Percentiles rank a stretch among this genome's conserved stretches.
These are phyloP conservation scores for Xestia xanthographa DNA, from an alignment of 2,888 invertebrate species.

Conservation along the genomic window DNA sequence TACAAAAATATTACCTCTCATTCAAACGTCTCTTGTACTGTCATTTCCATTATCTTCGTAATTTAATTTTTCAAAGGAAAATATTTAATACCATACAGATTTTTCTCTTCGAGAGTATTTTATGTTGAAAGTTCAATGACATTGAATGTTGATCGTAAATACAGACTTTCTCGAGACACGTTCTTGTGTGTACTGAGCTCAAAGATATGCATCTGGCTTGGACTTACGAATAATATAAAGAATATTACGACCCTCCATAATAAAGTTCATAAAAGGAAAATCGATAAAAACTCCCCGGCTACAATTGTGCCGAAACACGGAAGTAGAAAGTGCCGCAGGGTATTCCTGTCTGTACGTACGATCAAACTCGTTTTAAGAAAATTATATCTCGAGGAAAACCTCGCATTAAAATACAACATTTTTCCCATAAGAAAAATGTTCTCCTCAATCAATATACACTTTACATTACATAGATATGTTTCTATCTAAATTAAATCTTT, in stretches of 20 bases:
- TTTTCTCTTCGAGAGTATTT: slow-evolving; percentile 33
- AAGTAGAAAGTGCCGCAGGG: slow-evolving; percentile 5
- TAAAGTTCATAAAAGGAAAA: not conserved
- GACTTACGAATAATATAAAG: slow-evolving; percentile 9
- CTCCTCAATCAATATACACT: slow-evolving; percentile 19
- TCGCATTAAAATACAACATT: slow-evolving; percentile 11
- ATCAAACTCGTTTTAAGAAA: not conserved
- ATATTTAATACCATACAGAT: slow-evolving; percentile 34
- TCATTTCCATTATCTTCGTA: slow-evolving; percentile 65
- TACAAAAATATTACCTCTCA: slow-evolving; percentile 87
- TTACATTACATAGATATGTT: slow-evolving; percentile 46
- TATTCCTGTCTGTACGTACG: not conserved
- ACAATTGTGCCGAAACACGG: slow-evolving; percentile 12
- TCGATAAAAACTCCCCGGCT: not conserved
- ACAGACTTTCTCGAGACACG: slow-evolving; percentile 6
- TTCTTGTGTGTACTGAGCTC: slow-evolving; percentile 20
- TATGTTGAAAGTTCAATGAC: slow-evolving; percentile 31
- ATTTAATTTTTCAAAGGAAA: slow-evolving; percentile 30
- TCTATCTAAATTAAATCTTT: slow-evolving; percentile 42
- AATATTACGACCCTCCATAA: not conserved
- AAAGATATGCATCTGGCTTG: slow-evolving; percentile 33
- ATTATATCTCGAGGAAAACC: slow-evolving; percentile 32
- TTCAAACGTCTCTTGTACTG: slow-evolving; percentile 78
- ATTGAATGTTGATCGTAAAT: slow-evolving; percentile 21
- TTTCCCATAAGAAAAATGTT: not conserved